phyloP scores from a whole-genome alignment of 1,140 invertebrate species.

The Batillaria attramentaria region DNA sequence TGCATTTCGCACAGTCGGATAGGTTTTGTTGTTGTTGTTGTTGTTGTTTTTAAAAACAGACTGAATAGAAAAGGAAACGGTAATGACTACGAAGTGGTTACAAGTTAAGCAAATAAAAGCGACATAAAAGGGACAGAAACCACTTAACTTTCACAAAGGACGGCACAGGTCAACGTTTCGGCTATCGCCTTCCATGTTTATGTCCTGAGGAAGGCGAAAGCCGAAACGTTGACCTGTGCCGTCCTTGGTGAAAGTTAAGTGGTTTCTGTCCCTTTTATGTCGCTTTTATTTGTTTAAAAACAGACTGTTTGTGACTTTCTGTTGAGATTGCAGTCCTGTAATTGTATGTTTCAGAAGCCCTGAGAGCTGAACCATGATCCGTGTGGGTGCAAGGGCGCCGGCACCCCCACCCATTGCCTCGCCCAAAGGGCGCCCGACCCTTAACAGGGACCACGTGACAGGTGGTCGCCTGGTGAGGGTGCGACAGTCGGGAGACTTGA shows the following conservation, averaged over 20 bases:
- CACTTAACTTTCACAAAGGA: too few species aligned
- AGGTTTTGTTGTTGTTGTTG: too few species aligned
- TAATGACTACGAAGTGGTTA: too few species aligned
- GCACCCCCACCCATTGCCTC: constrained; percentile 15
- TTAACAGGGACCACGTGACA: neutral
- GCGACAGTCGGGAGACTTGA: constrained; percentile 3
- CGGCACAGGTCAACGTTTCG: too few species aligned
- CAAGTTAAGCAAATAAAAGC: too few species aligned
- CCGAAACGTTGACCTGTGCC: neutral
- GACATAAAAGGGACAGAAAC: too few species aligned
- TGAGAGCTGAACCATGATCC: neutral
- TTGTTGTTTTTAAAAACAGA: too few species aligned
- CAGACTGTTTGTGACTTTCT: neutral
- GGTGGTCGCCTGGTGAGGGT: neutral
- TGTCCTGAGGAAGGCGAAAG: too few species aligned
- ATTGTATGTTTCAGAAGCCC: neutral
- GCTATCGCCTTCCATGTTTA: too few species aligned
- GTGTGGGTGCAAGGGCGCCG: constrained; percentile 13
- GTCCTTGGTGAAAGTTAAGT: neutral
- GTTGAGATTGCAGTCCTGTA: too few species aligned
- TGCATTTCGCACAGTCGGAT: too few species aligned
- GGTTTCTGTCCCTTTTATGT: neutral
- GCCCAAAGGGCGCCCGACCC: neutral
- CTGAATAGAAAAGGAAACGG: too few species aligned
- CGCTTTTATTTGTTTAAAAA: neutral